Conservation (phyloP, 2,797 vertebrate species). For the Channallabes apus region DNA sequence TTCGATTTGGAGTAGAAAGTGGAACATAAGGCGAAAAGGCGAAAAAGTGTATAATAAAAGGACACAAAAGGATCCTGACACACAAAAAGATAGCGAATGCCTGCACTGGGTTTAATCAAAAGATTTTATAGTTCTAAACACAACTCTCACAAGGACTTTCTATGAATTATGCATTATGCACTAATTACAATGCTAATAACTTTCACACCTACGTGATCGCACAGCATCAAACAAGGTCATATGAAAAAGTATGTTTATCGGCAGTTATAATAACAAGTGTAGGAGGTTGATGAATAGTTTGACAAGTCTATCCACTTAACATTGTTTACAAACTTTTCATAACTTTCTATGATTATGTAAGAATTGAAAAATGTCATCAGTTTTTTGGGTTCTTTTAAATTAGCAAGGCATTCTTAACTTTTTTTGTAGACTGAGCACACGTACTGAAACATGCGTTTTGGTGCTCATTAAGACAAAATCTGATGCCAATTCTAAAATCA, state of each 20-base stretch:
- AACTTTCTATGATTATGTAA: not conserved
- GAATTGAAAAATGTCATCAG: not conserved
- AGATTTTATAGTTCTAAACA: conserved; percentile 21
- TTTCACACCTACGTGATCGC: conserved; percentile 21
- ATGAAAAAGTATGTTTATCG: conserved; percentile 8
- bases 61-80: not conserved
- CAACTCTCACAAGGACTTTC: conserved; percentile 5
- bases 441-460: not conserved
- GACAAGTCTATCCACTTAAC: not conserved
- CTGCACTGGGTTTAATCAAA: not conserved
- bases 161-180: conserved; percentile 36
- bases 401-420: not conserved
- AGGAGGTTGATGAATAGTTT: not conserved
- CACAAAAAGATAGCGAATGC: not conserved
- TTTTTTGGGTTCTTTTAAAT: not conserved
- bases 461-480: not conserved
- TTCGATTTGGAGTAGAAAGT: conserved; percentile 23
- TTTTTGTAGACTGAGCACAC: not conserved
- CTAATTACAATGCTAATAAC: conserved; percentile 35
- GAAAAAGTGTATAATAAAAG: not conserved
- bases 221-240: conserved; percentile 33
- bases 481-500: not conserved
- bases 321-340: too few species aligned
- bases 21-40: conserved; percentile 2
- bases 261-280: conserved; percentile 15